Evolutionary conservation across 2,888 invertebrate species (phyloP), one percentile per base, ranked within the genome.

Genomic region (Drosophila austrosaltans): DNA sequence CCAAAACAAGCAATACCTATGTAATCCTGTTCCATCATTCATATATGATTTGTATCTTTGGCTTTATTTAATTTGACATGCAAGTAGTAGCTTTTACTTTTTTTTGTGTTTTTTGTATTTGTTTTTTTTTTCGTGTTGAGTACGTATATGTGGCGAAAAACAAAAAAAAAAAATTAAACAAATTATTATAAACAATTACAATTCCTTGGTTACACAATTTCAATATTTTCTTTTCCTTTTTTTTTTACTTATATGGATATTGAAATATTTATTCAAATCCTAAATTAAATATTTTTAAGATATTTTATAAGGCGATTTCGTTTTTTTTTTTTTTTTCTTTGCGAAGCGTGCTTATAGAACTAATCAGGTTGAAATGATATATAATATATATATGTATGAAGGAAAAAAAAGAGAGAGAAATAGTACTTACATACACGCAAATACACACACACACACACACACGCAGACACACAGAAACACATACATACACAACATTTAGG

Each of bases 1-100:
- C 22, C 36, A 36, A 25, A 40, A 40, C 39, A 59, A 10, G 3
- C 7, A 32, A 25, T 25, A 12, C 39, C 7, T 40, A n/a, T 25
- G 25, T 39, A 2, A 28, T 8, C 2, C 25, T 25, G 25, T 2
- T 16, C 6, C 2, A 8, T 28, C 8, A 36, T 7, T 36, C 2
- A 25, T 40, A 8, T 28, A 30, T 62, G 36, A 30, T 28, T 76
- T 75, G 69, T 69, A 76, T 89, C 89, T 82, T 82, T 82, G 89
- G 82, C 79, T 87, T 81, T 66, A 79, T 84, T 71, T 80, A 75
- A 69, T 59, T 71, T 74, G 75, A 83, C 81, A 81, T 82, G 68
- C 56, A 80, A 71, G 67, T 75, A 71, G 67, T 75, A 69, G 58
- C 60, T 40, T 66, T 58, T 59, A 42, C 63, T 30, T 48, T 4